Evolutionary conservation across 2,797 vertebrate species (phyloP).

Genomic region (Scolopax bukidnonensis): DNA sequence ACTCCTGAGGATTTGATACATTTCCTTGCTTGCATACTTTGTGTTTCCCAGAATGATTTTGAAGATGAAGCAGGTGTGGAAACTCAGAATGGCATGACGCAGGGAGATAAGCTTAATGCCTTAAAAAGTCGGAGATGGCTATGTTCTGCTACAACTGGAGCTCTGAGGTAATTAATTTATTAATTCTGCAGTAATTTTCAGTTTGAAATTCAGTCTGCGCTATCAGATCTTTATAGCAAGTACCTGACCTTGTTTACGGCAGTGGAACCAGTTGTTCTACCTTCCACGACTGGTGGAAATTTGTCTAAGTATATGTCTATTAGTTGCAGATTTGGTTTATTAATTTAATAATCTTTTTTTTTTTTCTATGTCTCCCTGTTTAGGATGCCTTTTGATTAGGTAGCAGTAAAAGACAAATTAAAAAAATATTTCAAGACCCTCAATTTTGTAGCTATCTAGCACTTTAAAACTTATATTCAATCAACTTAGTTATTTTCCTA

Average conservation of each 20-base stretch:
- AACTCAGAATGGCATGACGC: conserved; percentile 81
- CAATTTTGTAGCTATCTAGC: neutral
- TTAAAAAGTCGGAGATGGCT: conserved; percentile 89
- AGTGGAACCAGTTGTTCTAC: neutral
- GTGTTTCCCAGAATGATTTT: conserved; percentile 76
- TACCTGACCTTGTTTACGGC: neutral
- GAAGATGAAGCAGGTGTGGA: conserved; percentile 77
- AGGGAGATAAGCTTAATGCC: conserved; percentile 96
- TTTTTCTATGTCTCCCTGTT: neutral
- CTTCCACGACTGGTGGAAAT: neutral
- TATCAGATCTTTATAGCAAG: neutral
- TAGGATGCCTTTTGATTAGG: neutral
- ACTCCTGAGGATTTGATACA: neutral
- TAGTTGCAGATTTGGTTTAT: neutral
- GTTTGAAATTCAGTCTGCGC: neutral
- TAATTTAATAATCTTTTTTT: neutral
- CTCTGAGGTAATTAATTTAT: conserved; percentile 81
- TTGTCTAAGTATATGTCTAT: neutral
- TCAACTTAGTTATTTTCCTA: neutral
- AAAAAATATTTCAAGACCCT: neutral
- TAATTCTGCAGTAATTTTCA: conserved; percentile 75
- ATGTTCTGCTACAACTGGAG: conserved; percentile 80
- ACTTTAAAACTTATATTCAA: neutral
- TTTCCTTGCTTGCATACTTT: neutral
- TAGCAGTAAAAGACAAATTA: neutral